Base-by-base conservation (phyloP, 2,888 invertebrate species). In the Leptinotarsa juncta region DNA sequence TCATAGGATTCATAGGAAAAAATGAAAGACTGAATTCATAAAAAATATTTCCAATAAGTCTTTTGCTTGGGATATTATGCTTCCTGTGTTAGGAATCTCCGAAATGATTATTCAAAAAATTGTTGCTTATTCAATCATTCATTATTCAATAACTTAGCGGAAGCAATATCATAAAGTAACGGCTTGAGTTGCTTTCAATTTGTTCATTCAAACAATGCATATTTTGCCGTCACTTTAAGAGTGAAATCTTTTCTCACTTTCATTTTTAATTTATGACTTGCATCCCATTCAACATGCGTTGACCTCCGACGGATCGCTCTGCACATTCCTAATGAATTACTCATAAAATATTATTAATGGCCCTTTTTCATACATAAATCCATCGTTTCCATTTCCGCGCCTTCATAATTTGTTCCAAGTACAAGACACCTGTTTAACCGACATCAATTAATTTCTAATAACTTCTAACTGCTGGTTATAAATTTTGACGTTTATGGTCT, bases 231-330 rank as follows among this genome's bases (percentile, higher is more conserved):
- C 70, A 68, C 66, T 65, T 72, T 53, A 51, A 66, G 57, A 71
- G 73, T 70, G 77, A 77, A 77, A 77, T 72, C 75, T 71, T 73
- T 75, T 77, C 70, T 65, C 75, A 77, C 77, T 77, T 77, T 77
- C 77, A 66, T 75, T 77, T 77, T 75, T 75, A 73, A 75, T 73
- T 75, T 77, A 75, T 71, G 60, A 62, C 67, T 60, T 70, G 70
- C 69, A 66, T 67, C 62, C 66, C 57, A 74, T 70, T 62, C 70
- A 62, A 51, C 57, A 74, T 67, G 70, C 74, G 42, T 74, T 71
- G 71, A 74, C 74, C 74, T 74, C 71, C 62, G 42, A 62, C 62
- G 42, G 15, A 42, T 26, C 26, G 53, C 53, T 57, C 57, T 57
- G 57, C 12, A 53, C 55, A 55, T 42, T 57, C 68, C 69, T 18